Evolutionary conservation across 2,797 vertebrate species (phyloP).

Genomic region (Danio kyathit): DNA sequence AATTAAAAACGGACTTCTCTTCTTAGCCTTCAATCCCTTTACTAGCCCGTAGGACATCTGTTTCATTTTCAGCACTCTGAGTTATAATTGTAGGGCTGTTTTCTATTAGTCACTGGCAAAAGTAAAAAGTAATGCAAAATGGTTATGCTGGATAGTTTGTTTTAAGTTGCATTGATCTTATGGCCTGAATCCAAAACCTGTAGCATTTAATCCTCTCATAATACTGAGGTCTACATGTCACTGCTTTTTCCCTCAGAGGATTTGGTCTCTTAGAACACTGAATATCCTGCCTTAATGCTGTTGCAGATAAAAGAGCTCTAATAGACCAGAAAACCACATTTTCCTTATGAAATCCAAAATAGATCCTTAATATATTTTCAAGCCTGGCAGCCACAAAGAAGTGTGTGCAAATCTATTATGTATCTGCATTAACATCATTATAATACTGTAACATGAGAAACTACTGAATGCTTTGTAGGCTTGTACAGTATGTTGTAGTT

Average conservation of each 20-base stretch:
- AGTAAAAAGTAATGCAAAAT: conserved; percentile 33
- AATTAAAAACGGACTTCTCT: not conserved
- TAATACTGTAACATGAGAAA: not conserved
- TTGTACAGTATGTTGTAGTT: not conserved
- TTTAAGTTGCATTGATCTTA: conserved; percentile 16
- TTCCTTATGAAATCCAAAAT: conserved; percentile 37
- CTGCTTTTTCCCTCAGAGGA: not conserved
- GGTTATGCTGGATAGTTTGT: conserved; percentile 1
- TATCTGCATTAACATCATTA: not conserved
- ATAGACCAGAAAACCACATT: conserved; percentile 33
- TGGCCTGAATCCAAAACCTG: conserved; percentile 9
- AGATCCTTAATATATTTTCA: conserved; percentile 37
- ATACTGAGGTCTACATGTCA: conserved; percentile 12
- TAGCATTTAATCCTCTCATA: conserved; percentile 1
- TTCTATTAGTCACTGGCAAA: conserved; percentile 31
- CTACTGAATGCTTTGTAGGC: not conserved
- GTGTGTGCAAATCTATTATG: conserved; percentile 6
- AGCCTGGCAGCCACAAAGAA: conserved; percentile 19
- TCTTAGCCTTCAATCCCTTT: not conserved
- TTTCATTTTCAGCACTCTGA: conserved; percentile 18
- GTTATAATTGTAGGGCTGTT: conserved; percentile 13
- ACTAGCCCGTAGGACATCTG: conserved; percentile 1
- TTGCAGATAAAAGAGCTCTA: not conserved
- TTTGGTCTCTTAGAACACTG: conserved; percentile 13
- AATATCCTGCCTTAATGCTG: not conserved